A percentile compares a stretch with the other conserved stretches of the same genome.
Evolutionary conservation across 2,888 invertebrate genomes (phyloP).

Genomic region (Harmothoe impar): DNA sequence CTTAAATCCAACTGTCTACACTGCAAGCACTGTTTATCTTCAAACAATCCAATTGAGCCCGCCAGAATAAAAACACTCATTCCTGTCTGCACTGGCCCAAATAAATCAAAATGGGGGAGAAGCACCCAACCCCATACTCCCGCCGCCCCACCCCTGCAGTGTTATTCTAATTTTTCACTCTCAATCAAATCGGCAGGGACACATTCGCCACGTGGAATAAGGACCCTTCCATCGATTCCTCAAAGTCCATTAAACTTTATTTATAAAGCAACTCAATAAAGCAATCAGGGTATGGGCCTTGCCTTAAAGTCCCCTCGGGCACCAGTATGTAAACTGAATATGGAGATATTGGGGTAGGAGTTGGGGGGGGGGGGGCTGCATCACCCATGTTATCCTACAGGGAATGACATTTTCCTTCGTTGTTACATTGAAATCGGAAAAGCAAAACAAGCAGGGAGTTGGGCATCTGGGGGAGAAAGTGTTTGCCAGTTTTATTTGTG

Average conservation of each 20-base stretch:
- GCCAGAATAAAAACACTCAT: slow-evolving; percentile 39
- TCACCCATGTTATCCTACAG: slow-evolving; percentile 3
- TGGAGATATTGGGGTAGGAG: neutral
- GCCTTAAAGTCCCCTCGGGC: neutral
- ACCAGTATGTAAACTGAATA: neutral
- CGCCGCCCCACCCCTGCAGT: neutral
- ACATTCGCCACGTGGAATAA: slow-evolving; percentile 37
- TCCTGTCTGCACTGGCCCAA: neutral
- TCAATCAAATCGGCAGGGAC: slow-evolving; percentile 25
- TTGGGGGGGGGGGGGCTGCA: slow-evolving; percentile 1
- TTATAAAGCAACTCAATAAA: slow-evolving; percentile 39
- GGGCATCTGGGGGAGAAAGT: neutral
- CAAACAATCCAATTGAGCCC: slow-evolving; percentile 50
- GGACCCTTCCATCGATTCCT: slow-evolving; percentile 34
- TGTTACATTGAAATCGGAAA: slow-evolving; percentile 35
- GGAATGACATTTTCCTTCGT: slow-evolving; percentile 25
- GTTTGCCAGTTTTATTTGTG: slow-evolving; percentile 51
- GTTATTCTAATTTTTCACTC: slow-evolving; percentile 51
- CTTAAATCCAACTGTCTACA: slow-evolving; percentile 56
- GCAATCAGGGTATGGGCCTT: slow-evolving; percentile 16
- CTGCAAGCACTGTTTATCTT: slow-evolving; percentile 40
- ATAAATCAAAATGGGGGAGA: slow-evolving; percentile 31
- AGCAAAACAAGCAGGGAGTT: slow-evolving; percentile 30
- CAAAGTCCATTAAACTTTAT: slow-evolving; percentile 50
- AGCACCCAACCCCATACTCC: too few species aligned